These are phyloP conservation scores for Leptosomus discolor DNA, from an alignment of 2,113 vertebrate species.

Conservation along the genomic window DNA sequence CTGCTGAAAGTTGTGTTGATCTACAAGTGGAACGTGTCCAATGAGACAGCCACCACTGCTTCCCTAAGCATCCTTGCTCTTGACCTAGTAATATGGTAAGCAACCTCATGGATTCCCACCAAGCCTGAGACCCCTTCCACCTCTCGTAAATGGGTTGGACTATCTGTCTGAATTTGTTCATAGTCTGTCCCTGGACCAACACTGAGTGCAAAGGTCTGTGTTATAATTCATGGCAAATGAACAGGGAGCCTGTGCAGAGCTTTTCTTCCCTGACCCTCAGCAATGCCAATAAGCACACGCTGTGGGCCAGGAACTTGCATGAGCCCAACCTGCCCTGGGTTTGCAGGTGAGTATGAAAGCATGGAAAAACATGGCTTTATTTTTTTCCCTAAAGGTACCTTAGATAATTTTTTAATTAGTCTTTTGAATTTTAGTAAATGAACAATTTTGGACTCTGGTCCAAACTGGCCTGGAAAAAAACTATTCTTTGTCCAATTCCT, in stretches of 20 bases:
- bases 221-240: neutral
- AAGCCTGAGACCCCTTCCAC: neutral
- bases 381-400: neutral
- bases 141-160: neutral
- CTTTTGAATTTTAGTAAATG: neutral
- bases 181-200: neutral
- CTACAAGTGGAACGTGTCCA: constrained; percentile 64
- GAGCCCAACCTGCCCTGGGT: neutral
- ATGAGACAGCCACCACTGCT: constrained; percentile 66
- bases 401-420: neutral
- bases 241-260: neutral
- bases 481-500: neutral
- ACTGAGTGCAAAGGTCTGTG: neutral
- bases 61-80: constrained; percentile 78
- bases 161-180: neutral
- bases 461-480: neutral
- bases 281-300: neutral
- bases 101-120: rapidly evolving
- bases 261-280: neutral
- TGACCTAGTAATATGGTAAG: constrained; percentile 75
- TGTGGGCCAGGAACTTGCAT: neutral
- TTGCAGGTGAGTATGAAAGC: neutral
- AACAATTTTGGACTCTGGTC: neutral
- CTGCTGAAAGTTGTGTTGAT: constrained; percentile 81
- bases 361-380: neutral